Percentiles rank a stretch among this genome's conserved stretches.
Conservation (phyloP, 2,797 vertebrate genomes). For the Myoxocephalus aenaeus region DNA sequence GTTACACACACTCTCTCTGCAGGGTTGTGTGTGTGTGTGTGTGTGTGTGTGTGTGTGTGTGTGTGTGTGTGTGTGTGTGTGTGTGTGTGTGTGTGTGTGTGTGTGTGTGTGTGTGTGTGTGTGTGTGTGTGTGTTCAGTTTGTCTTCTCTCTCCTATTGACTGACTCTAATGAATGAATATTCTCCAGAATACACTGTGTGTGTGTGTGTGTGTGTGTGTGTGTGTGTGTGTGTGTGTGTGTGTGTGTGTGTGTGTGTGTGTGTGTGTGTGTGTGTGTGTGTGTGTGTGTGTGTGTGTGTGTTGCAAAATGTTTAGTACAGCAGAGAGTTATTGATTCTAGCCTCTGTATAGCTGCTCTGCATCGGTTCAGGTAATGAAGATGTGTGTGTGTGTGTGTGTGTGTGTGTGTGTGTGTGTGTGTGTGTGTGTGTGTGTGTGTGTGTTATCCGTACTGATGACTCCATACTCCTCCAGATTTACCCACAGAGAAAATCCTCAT, state of each 20-base stretch:
- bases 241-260: conserved; percentile 4
- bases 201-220: conserved; percentile 6
- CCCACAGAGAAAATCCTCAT: conserved; percentile 7
- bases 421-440: too few species aligned
- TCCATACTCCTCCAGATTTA: conserved; percentile 33
- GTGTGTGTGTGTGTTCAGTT: conserved; percentile 23
- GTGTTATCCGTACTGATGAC: conserved; percentile 32
- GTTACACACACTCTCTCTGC: not conserved
- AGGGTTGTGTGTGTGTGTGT: not conserved
- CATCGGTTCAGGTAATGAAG: conserved; percentile 77
- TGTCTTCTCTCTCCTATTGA: conserved; percentile 48
- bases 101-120: conserved; percentile 8
- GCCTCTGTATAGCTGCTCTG: conserved; percentile 65
- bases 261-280: conserved; percentile 20
- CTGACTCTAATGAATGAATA: conserved; percentile 65
- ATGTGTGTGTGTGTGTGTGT: not conserved
- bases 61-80: conserved; percentile 18
- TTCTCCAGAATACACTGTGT: conserved; percentile 30
- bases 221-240: conserved; percentile 16
- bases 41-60: conserved; percentile 15
- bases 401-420: too few species aligned
- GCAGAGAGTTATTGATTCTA: conserved; percentile 75
- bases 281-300: conserved; percentile 18
- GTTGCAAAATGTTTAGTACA: conserved; percentile 49
- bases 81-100: conserved; percentile 1